These are phyloP conservation scores for Meloidogyne chitwoodi DNA, from an alignment of 1,140 invertebrate genomes.

Conservation along the genomic window DNA sequence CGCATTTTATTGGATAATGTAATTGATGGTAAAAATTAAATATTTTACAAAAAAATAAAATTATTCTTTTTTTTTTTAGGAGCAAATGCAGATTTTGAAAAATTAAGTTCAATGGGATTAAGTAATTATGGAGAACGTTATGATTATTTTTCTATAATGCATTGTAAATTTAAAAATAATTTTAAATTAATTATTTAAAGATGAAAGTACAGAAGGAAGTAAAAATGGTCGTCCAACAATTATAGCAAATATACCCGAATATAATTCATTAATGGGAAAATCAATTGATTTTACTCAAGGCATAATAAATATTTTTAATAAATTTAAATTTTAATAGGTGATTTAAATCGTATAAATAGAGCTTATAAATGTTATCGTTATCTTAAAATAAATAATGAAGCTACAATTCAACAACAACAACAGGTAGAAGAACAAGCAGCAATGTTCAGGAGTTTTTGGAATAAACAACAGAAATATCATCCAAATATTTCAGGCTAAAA, in stretches of 20 bases:
- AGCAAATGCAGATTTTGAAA: constrained; percentile 58
- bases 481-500: neutral
- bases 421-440: neutral
- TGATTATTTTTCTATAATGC: constrained; percentile 58
- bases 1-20: constrained; percentile 52
- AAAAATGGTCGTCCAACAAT: constrained; percentile 57
- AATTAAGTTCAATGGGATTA: constrained; percentile 49
- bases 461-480: neutral
- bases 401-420: neutral
- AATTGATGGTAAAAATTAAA: constrained; percentile 41
- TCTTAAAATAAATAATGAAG: neutral
- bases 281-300: constrained; percentile 55
- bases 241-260: constrained; percentile 46
- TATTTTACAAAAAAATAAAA: neutral
- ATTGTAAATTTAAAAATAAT: constrained; percentile 3
- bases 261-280: constrained; percentile 56
- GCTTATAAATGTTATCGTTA: constrained; percentile 49
- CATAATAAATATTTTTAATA: neutral
- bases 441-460: neutral
- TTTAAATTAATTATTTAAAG: neutral
- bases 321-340: constrained; percentile 27
- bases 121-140: constrained; percentile 57
- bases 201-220: constrained; percentile 41
- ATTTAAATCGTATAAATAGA: constrained; percentile 53
- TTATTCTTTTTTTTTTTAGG: constrained; percentile 31